Base-by-base conservation (phyloP, 1,140 invertebrate genomes). In the Ips nitidus region DNA sequence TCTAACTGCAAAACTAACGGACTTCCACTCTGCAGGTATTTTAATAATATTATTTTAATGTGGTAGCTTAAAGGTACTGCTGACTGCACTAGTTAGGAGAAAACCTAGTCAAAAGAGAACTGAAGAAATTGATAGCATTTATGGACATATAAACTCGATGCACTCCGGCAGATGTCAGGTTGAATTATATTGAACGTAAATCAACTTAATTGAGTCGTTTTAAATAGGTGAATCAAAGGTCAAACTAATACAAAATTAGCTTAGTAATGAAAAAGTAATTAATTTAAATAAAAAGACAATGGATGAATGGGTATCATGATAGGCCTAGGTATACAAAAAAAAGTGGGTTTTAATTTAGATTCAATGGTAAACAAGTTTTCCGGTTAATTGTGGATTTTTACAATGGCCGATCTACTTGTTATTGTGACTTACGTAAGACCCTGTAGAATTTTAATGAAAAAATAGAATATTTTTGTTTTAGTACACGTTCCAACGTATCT, bases 251-350 rank as follows among this genome's bases (percentile, higher is more conserved):
- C 39, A 57, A 22, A 57, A 57, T 57, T 57, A 57, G 55, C 40
- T 7, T 39, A 8, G 55, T 7, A 57, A 7, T 57, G 8, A 57
- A 57, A 57, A 40, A 7, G 36, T 41, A 57, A 57, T 57, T 57
- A 57, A 57, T 57, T 57, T 57, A 57, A 57, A 57, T 57, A 57
- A 22, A 52, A 57, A 57, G 55, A 57, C 55, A 57, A 57, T 57
- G 39, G 55, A 4, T 57, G 37, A 57, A 57, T 57, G 40, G 55
- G 37, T 41, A 57, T 22, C 36, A 38, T 40, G 55, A 57, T 57
- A 57, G 7, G 45, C 6, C 6, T 3, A 22, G 4, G 55, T 57
- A 38, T 39, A 4, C 3, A 52, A 22, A 57, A 57, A n/a, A 57
- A 40, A 57, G 55, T 57, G 55, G 55, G 55, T 57, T 57, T 57